These are phyloP conservation scores for Synanceia verrucosa DNA, from an alignment of 2,797 vertebrate species.

Conservation along the genomic window DNA sequence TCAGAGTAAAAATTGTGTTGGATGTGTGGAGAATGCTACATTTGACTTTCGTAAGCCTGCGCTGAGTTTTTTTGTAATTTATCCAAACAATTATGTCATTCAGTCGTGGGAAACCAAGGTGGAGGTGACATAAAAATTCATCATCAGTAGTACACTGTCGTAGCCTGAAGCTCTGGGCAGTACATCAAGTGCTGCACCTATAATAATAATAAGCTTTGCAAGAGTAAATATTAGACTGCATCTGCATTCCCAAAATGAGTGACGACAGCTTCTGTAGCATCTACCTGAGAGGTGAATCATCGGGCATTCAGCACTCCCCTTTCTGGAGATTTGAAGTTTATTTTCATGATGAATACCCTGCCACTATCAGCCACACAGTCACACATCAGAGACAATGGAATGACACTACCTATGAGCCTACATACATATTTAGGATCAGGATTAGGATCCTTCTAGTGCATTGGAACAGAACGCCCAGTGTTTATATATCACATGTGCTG, in stretches of 20 bases:
- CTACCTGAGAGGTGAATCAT: constrained; percentile 42
- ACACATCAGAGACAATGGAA: background rate
- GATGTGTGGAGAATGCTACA: background rate
- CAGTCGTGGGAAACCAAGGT: background rate
- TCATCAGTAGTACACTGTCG: background rate
- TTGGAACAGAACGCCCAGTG: background rate
- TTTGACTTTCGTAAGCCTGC: constrained; percentile 12
- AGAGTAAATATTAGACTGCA: constrained; percentile 19
- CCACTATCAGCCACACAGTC: constrained; percentile 30
- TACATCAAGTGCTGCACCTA: constrained; percentile 8
- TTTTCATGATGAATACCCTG: constrained; percentile 49
- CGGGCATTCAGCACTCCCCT: constrained; percentile 25
- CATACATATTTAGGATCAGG: constrained; percentile 43
- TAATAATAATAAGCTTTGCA: constrained; percentile 12
- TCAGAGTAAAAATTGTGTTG: background rate
- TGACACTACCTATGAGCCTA: background rate
- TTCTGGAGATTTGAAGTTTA: constrained; percentile 16
- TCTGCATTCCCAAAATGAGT: constrained; percentile 20
- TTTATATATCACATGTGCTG: constrained; percentile 40
- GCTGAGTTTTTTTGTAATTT: background rate
- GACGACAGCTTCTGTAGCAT: constrained; percentile 31
- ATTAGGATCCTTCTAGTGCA: constrained; percentile 36
- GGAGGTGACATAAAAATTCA: background rate
- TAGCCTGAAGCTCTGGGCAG: background rate
- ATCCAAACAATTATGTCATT: constrained; percentile 8